Evolutionary conservation across 2,113 vertebrate species (phyloP).

Genomic region (Malurus alboscapulatus): DNA sequence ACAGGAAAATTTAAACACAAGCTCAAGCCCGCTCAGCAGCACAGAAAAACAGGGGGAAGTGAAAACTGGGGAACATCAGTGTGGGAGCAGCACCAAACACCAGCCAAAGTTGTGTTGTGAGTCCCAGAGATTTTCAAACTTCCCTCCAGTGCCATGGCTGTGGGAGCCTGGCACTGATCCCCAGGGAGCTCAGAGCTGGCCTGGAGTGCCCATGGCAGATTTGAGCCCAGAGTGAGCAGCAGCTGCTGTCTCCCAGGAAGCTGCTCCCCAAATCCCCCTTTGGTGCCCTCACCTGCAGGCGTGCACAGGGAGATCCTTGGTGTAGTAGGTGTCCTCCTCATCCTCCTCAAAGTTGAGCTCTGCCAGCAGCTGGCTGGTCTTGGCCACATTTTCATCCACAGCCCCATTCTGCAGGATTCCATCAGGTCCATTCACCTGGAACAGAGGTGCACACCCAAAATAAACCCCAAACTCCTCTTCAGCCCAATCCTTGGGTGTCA

Average conservation of each 20-base stretch:
- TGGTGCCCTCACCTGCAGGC: conserved; percentile 88
- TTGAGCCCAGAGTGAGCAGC: conserved; percentile 19
- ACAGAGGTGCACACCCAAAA: not conserved
- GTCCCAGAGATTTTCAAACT: not conserved
- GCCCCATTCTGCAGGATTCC: conserved; percentile 90
- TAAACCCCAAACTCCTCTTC: not conserved
- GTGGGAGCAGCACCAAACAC: not conserved
- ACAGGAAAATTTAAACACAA: not conserved
- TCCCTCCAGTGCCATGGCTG: no score
- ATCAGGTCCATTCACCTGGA: conserved; percentile 91
- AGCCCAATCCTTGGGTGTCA: not conserved
- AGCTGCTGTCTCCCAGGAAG: not conserved
- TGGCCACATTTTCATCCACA: conserved; percentile 88
- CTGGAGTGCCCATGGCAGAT: rapidly evolving
- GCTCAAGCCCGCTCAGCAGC: not conserved
- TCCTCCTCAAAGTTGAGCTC: conserved; percentile 98
- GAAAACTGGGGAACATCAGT: rapidly evolving
- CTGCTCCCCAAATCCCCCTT: no score
- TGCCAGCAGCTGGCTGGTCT: conserved; percentile 92
- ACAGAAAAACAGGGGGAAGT: not conserved
- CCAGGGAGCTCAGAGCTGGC: not conserved
- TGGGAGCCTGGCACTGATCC: no score
- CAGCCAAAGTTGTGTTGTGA: not conserved
- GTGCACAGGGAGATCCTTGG: conserved; percentile 94
- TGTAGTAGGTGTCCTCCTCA: conserved; percentile 96